Evolutionary conservation across 2,888 invertebrate species (phyloP), one percentile per base, ranked within the genome.

Genomic region (Noctuana brunneofusca): DNA sequence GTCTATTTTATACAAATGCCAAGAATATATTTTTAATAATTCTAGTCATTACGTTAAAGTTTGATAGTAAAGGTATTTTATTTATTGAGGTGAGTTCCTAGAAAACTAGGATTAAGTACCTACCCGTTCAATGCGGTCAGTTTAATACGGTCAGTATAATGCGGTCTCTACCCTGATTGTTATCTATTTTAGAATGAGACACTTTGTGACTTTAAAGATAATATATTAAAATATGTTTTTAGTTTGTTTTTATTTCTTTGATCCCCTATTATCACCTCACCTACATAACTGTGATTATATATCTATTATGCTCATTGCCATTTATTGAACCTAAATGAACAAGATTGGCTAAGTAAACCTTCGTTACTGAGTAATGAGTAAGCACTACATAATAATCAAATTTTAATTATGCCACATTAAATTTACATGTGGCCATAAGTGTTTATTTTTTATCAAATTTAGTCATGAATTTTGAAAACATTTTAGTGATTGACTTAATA

Each of bases 1-100:
- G 74, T 76, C 73, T 83, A 18, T 84, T 81, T 83, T 86, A 79
- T 83, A 84, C 75, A 75, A 76, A 75, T 80, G 76, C 79, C 79
- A 79, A 79, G 78, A 80, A 75, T 75, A 75, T 78, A 78, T 79
- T 78, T 76, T 72, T 74, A 80, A 74, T 80, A 82, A 80, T 81
- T 87, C 90, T 89, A 90, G 89, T 89, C 88, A 90, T 84, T 84
- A 87, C 72, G 75, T 79, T 80, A 81, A 86, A 81, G 83, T 87
- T 87, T 87, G 83, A 86, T 89, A 87, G 84, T 81, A 82, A 80
- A 79, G 74, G 79, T 81, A 81, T 75, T 78, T 75, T 75, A 82
- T 79, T 83, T 79, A 81, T 78, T 82, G 79, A 83, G 70, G 71
- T 80, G 80, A 85, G 84, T 85, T 85, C 85, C 88, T 86, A 81